phyloP scores from a whole-genome alignment of 2,113 vertebrate species.

The Crotalus helleri region DNA sequence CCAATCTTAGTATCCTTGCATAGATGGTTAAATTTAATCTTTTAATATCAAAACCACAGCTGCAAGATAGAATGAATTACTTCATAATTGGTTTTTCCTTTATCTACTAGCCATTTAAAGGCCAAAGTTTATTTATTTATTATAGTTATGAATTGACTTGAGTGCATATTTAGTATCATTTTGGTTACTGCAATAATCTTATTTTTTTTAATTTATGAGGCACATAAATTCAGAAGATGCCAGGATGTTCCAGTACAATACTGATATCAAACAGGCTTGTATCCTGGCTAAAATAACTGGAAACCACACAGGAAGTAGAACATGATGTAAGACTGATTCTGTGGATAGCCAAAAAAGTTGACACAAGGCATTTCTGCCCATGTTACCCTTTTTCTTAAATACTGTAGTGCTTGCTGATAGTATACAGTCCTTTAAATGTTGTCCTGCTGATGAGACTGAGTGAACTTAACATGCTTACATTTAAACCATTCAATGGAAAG shows the following conservation, averaged over 20 bases:
- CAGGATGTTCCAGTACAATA: slow-evolving; percentile 40
- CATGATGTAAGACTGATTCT: slow-evolving; percentile 19
- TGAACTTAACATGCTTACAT: background rate
- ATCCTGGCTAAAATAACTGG: slow-evolving; percentile 44
- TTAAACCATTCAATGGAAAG: background rate
- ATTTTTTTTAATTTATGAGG: slow-evolving; percentile 31
- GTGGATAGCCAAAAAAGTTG: slow-evolving; percentile 29
- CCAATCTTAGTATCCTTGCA: background rate
- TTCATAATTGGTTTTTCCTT: slow-evolving; percentile 22
- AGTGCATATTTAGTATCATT: slow-evolving; percentile 37
- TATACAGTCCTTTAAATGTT: background rate
- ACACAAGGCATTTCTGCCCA: slow-evolving; percentile 6
- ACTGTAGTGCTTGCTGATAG: background rate
- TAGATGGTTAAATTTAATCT: background rate
- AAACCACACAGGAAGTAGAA: slow-evolving; percentile 38
- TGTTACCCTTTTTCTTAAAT: background rate
- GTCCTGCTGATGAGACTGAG: background rate
- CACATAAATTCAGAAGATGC: slow-evolving; percentile 48
- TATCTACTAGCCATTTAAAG: background rate
- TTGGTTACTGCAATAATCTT: slow-evolving; percentile 30
- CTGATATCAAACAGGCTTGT: slow-evolving; percentile 22
- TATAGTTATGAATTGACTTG: slow-evolving; percentile 33
- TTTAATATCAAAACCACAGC: slow-evolving; percentile 4
- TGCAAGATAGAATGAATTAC: background rate
- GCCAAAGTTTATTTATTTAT: slow-evolving; percentile 2